Conservation (phyloP, 2,113 vertebrate species). For the Hydrolagus affinis region DNA sequence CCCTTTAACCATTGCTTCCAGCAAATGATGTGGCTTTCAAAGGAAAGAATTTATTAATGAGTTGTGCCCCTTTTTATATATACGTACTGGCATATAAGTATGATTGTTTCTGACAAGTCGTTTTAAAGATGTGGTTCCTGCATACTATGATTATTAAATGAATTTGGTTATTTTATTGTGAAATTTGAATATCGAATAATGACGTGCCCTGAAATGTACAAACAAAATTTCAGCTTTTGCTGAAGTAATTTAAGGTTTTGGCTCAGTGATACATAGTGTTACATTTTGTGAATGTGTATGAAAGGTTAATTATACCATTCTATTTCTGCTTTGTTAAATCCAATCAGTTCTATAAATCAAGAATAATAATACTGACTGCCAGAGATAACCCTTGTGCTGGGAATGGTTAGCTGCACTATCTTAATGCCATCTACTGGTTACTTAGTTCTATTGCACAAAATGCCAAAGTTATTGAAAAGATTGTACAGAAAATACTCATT, state of each 20-base stretch:
- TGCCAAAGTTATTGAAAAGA: not conserved
- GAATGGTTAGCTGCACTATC: not conserved
- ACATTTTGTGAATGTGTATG: not conserved
- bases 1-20: not conserved
- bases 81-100: not conserved
- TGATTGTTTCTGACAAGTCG: not conserved
- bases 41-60: not conserved
- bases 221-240: not conserved
- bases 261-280: not conserved
- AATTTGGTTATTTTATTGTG: not conserved
- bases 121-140: not conserved
- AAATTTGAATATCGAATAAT: conserved; percentile 19
- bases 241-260: not conserved
- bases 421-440: conserved; percentile 18
- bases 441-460: not conserved
- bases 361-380: too few species aligned
- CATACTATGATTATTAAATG: conserved; percentile 15
- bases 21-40: not conserved
- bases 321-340: conserved; percentile 30
- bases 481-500: conserved; percentile 5
- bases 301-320: conserved; percentile 13
- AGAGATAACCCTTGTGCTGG: not conserved
- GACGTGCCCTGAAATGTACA: conserved; percentile 13
- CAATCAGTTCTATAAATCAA: not conserved
- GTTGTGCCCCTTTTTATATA: not conserved